Evolutionary conservation across 2,113 vertebrate genomes (phyloP).

Genomic region (Rhinolophus ferrumequinum): DNA sequence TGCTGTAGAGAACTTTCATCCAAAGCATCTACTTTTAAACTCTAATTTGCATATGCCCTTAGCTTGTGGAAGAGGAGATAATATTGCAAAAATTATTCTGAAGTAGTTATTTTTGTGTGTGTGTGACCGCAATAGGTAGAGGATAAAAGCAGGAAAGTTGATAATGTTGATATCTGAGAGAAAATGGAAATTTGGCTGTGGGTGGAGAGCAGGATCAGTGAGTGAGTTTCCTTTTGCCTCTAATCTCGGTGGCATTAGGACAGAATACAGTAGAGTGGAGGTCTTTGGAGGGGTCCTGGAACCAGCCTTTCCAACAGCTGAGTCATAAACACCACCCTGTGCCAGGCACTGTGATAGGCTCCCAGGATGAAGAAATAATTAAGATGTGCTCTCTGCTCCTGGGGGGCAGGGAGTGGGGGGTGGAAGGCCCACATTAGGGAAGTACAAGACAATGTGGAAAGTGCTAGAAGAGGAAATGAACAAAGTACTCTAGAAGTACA

Average conservation of each 20-base stretch:
- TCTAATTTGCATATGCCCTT: constrained; percentile 34
- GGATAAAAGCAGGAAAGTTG: neutral
- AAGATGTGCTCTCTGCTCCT: neutral
- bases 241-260: neutral
- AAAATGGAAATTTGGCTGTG: neutral
- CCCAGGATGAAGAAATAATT: neutral
- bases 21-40: neutral
- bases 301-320: neutral
- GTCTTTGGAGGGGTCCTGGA: neutral
- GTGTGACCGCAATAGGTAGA: neutral
- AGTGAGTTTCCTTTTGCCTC: neutral
- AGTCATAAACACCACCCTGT: neutral
- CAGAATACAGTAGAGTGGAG: rapidly evolving
- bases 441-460: neutral
- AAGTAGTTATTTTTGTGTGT: neutral
- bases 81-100: neutral
- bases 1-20: neutral
- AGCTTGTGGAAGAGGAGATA: neutral
- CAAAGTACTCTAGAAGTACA: neutral
- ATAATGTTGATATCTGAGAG: neutral
- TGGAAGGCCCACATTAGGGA: no score
- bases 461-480: neutral
- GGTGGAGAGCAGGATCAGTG: neutral
- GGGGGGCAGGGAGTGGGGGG: no score
- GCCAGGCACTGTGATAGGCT: neutral